These are phyloP conservation scores for Yponomeuta plumbellus DNA, from an alignment of 2,888 invertebrate species.

Conservation along the genomic window DNA sequence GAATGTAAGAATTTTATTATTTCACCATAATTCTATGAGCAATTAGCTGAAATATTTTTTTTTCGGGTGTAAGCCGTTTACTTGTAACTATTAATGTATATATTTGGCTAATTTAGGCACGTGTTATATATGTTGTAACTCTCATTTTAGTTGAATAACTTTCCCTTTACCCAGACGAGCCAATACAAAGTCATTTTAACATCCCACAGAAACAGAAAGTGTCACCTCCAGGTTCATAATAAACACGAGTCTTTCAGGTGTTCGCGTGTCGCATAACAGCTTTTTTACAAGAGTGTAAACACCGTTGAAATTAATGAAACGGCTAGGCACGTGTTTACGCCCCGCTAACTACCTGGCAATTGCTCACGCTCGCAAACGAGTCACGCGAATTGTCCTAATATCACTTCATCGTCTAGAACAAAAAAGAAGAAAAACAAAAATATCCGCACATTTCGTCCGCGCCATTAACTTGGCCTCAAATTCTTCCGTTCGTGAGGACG, in stretches of 20 bases:
- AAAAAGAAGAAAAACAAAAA: constrained; percentile 29
- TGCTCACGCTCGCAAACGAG: constrained; percentile 24
- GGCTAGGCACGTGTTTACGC: constrained; percentile 9
- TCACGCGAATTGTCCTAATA: constrained; percentile 46
- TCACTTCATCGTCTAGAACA: constrained; percentile 43
- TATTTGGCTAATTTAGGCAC: background rate
- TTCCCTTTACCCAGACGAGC: constrained; percentile 18
- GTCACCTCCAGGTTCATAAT: background rate
- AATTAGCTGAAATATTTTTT: too few relatives aligned
- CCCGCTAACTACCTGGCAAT: constrained; percentile 1
- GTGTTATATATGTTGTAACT: background rate
- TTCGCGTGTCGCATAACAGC: constrained; percentile 1
- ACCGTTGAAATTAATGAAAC: constrained; percentile 13
- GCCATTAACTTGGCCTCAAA: constrained; percentile 58
- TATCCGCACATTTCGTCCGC: constrained; percentile 47
- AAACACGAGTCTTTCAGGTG: background rate
- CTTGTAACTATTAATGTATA: too few relatives aligned
- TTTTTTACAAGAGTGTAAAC: constrained; percentile 9
- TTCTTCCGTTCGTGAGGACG: constrained; percentile 53
- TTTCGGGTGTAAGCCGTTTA: too few relatives aligned
- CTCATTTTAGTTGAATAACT: constrained; percentile 23
- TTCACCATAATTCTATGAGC: too few relatives aligned
- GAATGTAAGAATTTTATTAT: too few relatives aligned
- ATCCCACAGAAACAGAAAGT: background rate
- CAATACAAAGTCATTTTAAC: background rate